Evolutionary conservation across 2,113 vertebrate genomes (phyloP).

Genomic region (Solea senegalensis): DNA sequence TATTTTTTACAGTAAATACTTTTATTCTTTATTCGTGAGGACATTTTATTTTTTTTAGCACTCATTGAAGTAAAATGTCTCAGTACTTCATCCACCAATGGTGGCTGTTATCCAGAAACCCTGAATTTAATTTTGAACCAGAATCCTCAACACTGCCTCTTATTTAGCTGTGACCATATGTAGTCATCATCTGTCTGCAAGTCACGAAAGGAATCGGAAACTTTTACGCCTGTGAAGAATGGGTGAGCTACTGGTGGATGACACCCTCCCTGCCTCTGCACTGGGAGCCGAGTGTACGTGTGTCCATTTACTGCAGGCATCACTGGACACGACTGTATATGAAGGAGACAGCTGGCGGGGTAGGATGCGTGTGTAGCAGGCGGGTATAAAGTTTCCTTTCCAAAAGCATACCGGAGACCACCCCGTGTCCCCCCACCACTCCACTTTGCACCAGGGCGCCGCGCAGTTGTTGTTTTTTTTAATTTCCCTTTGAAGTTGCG

Average conservation of each 20-base stretch:
- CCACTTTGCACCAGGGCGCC: not conserved
- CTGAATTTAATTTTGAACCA: constrained; percentile 6
- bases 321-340: constrained; percentile 37
- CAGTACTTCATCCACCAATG: no score
- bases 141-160: constrained; percentile 1
- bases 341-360: constrained; percentile 70
- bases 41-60: no score
- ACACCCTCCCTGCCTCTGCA: constrained; percentile 61
- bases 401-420: constrained; percentile 48
- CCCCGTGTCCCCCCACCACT: constrained; percentile 17
- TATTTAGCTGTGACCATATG: constrained; percentile 69
- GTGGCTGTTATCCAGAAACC: not conserved
- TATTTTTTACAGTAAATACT: no score
- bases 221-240: constrained; percentile 65
- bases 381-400: constrained; percentile 68
- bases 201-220: constrained; percentile 70
- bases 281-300: constrained; percentile 13
- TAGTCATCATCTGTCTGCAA: constrained; percentile 62
- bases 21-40: no score
- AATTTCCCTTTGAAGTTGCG: not conserved
- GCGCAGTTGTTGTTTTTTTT: not conserved
- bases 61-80: no score
- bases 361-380: constrained; percentile 65
- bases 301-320: constrained; percentile 53
- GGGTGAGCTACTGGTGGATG: constrained; percentile 54